phyloP scores from a whole-genome alignment of 2,888 invertebrate genomes.

The Noctua janthe region DNA sequence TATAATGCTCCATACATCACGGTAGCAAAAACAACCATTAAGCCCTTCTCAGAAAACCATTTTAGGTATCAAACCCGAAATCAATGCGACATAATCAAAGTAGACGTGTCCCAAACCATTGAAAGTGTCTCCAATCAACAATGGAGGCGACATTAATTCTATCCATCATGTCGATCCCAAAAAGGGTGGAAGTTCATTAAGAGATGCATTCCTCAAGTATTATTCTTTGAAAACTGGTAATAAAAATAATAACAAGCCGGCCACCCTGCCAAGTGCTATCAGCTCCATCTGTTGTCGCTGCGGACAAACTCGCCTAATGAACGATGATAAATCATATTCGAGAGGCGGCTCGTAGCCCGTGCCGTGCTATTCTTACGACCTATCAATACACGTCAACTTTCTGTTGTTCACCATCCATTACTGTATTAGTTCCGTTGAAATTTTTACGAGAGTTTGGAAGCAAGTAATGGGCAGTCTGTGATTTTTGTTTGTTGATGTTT shows the following conservation, averaged over 20 bases:
- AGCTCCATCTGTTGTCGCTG: slow-evolving; percentile 91
- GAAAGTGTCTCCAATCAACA: slow-evolving; percentile 89
- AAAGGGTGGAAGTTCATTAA: slow-evolving; percentile 90
- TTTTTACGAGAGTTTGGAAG: background rate
- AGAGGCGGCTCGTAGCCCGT: slow-evolving; percentile 86
- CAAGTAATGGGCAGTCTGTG: slow-evolving; percentile 70
- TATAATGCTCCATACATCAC: slow-evolving; percentile 68
- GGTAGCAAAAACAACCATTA: slow-evolving; percentile 68
- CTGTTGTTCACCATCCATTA: slow-evolving; percentile 70
- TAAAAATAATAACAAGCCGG: slow-evolving; percentile 91
- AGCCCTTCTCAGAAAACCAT: slow-evolving; percentile 75
- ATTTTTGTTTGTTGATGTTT: slow-evolving; percentile 58
- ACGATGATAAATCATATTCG: slow-evolving; percentile 91
- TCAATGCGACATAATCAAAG: slow-evolving; percentile 82
- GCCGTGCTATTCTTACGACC: slow-evolving; percentile 80
- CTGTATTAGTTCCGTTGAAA: slow-evolving; percentile 45
- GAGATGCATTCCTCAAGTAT: slow-evolving; percentile 90
- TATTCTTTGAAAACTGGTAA: slow-evolving; percentile 90
- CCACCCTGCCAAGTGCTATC: slow-evolving; percentile 91
- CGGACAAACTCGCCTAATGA: slow-evolving; percentile 91
- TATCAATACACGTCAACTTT: slow-evolving; percentile 65
- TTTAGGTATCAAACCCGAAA: slow-evolving; percentile 75
- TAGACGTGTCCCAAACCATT: slow-evolving; percentile 79
- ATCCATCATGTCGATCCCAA: slow-evolving; percentile 89
- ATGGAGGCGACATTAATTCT: slow-evolving; percentile 89